Conservation (phyloP, 2,113 vertebrate genomes). For the Cyprinodon variegatus region DNA sequence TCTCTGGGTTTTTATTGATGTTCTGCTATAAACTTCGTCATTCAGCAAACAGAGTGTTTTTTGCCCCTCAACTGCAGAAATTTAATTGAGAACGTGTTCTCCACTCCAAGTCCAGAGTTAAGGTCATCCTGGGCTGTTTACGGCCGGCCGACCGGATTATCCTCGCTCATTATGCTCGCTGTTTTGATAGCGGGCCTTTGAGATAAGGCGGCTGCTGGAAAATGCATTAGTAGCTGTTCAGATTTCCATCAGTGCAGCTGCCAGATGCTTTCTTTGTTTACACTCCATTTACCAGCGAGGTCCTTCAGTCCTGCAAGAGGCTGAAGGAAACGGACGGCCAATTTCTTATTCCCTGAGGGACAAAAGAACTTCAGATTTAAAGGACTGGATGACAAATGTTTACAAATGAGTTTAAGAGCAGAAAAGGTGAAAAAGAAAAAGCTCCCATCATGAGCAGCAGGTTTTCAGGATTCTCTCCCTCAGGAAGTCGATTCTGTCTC, state of each 20-base stretch:
- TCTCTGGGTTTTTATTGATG: neutral
- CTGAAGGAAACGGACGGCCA: slow-evolving; percentile 9
- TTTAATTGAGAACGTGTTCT: neutral
- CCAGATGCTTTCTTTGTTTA: slow-evolving; percentile 59
- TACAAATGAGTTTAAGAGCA: neutral
- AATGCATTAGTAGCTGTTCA: slow-evolving; percentile 55
- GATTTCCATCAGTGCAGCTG: slow-evolving; percentile 64
- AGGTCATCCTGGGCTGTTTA: neutral
- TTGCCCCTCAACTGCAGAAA: neutral
- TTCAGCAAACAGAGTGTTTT: neutral
- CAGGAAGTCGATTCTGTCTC: too few species aligned
- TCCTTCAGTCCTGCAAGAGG: slow-evolving; percentile 43
- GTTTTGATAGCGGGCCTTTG: slow-evolving; percentile 60
- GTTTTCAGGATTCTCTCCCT: neutral
- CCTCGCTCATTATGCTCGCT: neutral
- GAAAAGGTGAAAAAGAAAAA: neutral
- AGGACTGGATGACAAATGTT: neutral
- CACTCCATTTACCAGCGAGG: slow-evolving; percentile 52
- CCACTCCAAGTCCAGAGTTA: neutral
- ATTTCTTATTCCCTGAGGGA: neutral
- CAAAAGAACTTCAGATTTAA: neutral
- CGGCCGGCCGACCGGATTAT: neutral
- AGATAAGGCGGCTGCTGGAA: slow-evolving; percentile 62
- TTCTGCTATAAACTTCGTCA: neutral
- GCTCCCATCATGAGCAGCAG: neutral